Percentiles rank a stretch among this genome's conserved stretches.
Evolutionary conservation across 2,113 vertebrate genomes (phyloP).

Genomic region (Haemorhous mexicanus): DNA sequence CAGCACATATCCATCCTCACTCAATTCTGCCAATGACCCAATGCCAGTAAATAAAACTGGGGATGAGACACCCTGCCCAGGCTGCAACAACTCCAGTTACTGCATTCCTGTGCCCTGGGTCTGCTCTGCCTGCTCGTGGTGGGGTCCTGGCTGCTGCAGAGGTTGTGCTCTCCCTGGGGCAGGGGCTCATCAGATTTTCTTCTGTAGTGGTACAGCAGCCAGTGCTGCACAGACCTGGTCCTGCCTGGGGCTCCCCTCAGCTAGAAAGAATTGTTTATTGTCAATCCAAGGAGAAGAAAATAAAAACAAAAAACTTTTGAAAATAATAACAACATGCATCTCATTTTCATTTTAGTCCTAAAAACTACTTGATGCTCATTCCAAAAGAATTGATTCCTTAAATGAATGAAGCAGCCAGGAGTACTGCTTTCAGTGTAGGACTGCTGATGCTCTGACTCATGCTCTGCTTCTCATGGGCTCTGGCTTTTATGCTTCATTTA

Average conservation of each 20-base stretch:
- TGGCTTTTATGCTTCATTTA: conserved; percentile 25
- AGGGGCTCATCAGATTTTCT: neutral
- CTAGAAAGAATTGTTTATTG: neutral
- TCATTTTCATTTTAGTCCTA: neutral
- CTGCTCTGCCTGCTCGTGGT: neutral
- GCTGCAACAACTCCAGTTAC: neutral
- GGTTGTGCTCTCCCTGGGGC: neutral
- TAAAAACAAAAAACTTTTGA: neutral
- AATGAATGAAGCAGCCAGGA: conserved; percentile 27
- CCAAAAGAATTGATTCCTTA: conserved; percentile 28
- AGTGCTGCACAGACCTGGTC: neutral
- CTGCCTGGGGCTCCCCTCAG: neutral
- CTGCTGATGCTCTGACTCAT: conserved; percentile 22
- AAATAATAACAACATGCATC: neutral
- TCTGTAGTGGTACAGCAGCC: neutral
- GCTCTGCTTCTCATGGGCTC: neutral
- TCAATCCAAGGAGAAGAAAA: neutral
- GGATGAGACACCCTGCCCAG: neutral
- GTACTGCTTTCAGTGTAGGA: neutral
- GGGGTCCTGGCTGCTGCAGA: neutral
- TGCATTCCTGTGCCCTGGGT: neutral
- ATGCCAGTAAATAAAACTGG: neutral
- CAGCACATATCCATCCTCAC: neutral
- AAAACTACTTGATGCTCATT: conserved; percentile 18
- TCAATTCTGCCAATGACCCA: neutral